Evolutionary conservation across 2,888 invertebrate species (phyloP).

Genomic region (Hypomecis punctinalis): DNA sequence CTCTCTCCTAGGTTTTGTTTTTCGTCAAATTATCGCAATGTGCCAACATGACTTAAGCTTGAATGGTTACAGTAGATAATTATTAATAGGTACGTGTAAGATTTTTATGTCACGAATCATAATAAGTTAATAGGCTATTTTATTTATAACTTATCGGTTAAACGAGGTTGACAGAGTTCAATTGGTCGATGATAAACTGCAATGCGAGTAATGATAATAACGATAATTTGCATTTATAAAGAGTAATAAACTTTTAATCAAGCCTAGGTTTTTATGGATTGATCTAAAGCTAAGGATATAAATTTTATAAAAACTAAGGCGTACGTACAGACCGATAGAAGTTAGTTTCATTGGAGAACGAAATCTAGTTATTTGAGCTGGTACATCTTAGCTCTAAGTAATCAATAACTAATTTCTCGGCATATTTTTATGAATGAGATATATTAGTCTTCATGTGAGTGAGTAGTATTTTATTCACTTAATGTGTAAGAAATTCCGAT

Average conservation of each 20-base stretch:
- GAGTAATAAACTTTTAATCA: neutral
- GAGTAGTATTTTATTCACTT: too few relatives aligned
- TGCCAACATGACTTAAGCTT: too few relatives aligned
- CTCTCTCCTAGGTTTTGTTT: too few relatives aligned
- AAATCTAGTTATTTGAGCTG: too few relatives aligned
- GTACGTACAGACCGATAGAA: neutral
- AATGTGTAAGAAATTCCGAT: too few relatives aligned
- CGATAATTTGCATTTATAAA: neutral
- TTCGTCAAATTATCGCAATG: too few relatives aligned
- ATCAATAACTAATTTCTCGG: too few relatives aligned
- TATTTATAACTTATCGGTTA: slow-evolving; percentile 50
- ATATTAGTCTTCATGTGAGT: too few relatives aligned
- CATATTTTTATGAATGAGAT: too few relatives aligned
- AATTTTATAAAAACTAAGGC: neutral
- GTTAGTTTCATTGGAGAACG: too few relatives aligned
- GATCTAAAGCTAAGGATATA: neutral
- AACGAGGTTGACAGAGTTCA: slow-evolving; percentile 50
- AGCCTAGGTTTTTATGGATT: neutral
- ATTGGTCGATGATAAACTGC: slow-evolving; percentile 28
- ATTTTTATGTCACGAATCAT: slow-evolving; percentile 33
- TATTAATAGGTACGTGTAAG: slow-evolving; percentile 37
- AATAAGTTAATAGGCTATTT: slow-evolving; percentile 30
- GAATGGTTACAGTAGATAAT: slow-evolving; percentile 10
- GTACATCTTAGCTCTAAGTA: too few relatives aligned
- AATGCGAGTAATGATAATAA: slow-evolving; percentile 6